Base-by-base conservation (phyloP, 1,140 invertebrate species). In the Aphelenchoides besseyi region DNA sequence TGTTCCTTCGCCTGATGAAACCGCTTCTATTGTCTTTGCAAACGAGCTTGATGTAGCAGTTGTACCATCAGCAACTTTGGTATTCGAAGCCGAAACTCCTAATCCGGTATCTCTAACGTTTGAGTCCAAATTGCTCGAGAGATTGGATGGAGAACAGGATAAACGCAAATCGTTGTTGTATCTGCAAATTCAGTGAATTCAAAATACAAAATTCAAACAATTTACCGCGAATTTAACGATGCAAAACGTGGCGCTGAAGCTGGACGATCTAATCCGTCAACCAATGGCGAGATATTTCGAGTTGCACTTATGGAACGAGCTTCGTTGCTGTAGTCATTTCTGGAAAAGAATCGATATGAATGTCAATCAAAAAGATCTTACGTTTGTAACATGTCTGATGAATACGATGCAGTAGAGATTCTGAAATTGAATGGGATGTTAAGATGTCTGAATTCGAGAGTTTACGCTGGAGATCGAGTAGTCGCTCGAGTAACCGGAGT, bases 1-100 rank as follows among this genome's bases (percentile, higher is more conserved):
- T 55, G 8, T 5, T 32, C 9, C 35, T 64, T 70, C 29, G 71
- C 41, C 32, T 28, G 29, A 23, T 18, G 12, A 32, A 69, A 70
- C 54, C 35, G 57, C 29, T 68, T 36, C 12, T 62, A 41, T 16
- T 53, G 54, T 30, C 64, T 41, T 28, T 62, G 73, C 16, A 73
- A 68, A 3, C 70, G 30, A 3, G 73, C 74, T n/a, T 70, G 74
- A 9, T 57, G 36, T 2, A 59, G 57, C 41, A 41, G 63, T 1
- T 61, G 23, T n/a, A 57, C 23, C 8, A 69, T 73, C 5, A 72
- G 36, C 1, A n/a, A 16, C 29, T 16, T 59, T 59, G 12, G 12
- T 28, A 1, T 1, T 59, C 55, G 5, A 23, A 59, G 5, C 5
- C 5, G 18, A 23, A 8, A 18, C 55, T 59, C 18, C 5, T 5